These are phyloP conservation scores for Drosophila lacteicornis DNA, from an alignment of 1,140 invertebrate genomes.

Conservation along the genomic window DNA sequence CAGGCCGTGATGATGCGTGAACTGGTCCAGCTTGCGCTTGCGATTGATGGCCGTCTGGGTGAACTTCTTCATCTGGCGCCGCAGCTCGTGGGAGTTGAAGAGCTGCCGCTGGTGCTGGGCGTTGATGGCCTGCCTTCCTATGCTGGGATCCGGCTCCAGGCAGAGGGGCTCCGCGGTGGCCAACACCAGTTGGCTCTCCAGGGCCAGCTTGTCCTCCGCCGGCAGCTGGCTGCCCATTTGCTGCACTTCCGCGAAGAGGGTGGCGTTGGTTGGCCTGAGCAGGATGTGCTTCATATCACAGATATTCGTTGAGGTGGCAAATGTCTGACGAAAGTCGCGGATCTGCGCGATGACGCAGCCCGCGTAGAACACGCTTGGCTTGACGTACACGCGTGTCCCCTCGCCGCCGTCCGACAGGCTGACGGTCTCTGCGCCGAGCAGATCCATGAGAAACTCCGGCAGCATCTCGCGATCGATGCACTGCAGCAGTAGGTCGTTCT, in stretches of 20 bases:
- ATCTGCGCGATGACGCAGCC: conserved; percentile 97
- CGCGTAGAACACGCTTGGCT: conserved; percentile 93
- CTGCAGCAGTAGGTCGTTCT: conserved; percentile 90
- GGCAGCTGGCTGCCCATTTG: conserved; percentile 78
- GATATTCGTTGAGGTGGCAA: conserved; percentile 88
- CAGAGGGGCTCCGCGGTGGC: conserved; percentile 94
- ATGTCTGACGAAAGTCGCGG: conserved; percentile 93
- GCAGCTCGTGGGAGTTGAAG: conserved; percentile 90
- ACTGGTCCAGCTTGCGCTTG: conserved; percentile 94
- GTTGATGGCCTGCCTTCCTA: conserved; percentile 90
- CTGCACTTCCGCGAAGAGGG: conserved; percentile 85
- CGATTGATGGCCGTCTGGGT: conserved; percentile 93
- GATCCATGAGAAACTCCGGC: conserved; percentile 93
- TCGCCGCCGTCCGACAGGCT: conserved; percentile 74
- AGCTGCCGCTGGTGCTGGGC: conserved; percentile 90
- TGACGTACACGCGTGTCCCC: conserved; percentile 70
- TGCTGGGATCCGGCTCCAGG: conserved; percentile 93
- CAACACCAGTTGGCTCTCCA: conserved; percentile 93
- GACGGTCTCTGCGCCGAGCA: conserved; percentile 90
- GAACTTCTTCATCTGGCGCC: conserved; percentile 90
- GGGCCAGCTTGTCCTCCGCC: conserved; percentile 90
- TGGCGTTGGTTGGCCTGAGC: conserved; percentile 94
- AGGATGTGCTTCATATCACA: conserved; percentile 94
- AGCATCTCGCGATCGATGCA: conserved; percentile 94
- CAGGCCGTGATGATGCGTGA: conserved; percentile 91